These are phyloP conservation scores for Phenganax subtilis DNA, from an alignment of 92 coral and sea anemone species.

Conservation along the genomic window DNA sequence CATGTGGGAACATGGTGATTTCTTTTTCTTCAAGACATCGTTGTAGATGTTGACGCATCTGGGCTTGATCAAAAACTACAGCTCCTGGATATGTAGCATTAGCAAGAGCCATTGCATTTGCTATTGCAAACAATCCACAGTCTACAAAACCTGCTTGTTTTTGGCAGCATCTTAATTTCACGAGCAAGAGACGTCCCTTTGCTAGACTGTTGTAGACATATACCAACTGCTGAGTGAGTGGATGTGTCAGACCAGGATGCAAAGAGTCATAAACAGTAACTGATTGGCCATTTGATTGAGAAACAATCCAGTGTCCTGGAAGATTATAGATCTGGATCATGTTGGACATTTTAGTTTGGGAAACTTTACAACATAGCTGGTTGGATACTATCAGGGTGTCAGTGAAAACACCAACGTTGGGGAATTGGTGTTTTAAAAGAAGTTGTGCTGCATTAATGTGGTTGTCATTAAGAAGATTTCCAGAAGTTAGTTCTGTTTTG, in stretches of 20 bases:
- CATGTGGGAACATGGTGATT: no score
- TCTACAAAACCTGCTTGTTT: slow-evolving; percentile 39
- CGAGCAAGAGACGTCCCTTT: slow-evolving; percentile 14
- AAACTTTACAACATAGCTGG: background rate
- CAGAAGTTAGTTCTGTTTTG: background rate
- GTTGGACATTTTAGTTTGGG: background rate
- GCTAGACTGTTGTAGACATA: slow-evolving; percentile 12
- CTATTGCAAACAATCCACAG: slow-evolving; percentile 55
- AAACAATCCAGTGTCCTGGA: slow-evolving; percentile 18
- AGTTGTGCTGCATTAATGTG: slow-evolving; percentile 9
- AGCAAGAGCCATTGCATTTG: slow-evolving; percentile 42
- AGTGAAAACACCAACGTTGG: background rate
- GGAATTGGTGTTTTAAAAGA: slow-evolving; percentile 6
- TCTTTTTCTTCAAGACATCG: no score
- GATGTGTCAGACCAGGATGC: background rate
- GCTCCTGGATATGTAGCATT: no score
- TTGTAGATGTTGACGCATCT: no score
- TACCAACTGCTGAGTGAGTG: background rate
- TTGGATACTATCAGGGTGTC: slow-evolving; percentile 8
- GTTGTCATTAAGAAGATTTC: slow-evolving; percentile 7
- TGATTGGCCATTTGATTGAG: slow-evolving; percentile 1
- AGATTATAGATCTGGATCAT: background rate
- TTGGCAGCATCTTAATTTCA: slow-evolving; percentile 44
- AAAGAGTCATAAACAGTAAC: background rate
- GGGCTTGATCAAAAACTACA: no score